Conservation (phyloP, 1,140 invertebrate species). For the Goniozus legneri region DNA sequence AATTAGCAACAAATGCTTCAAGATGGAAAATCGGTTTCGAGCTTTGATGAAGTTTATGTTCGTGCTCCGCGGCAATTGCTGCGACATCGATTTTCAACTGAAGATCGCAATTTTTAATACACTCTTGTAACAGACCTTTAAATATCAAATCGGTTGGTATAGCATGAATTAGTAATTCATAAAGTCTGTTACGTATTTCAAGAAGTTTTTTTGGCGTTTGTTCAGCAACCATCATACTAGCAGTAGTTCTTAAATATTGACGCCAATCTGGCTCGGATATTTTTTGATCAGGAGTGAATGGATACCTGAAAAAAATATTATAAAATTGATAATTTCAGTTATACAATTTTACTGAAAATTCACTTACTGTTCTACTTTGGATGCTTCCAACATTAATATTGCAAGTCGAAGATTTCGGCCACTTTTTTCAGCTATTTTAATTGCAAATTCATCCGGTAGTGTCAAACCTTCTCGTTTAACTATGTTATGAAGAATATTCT, state of each 20-base stretch:
- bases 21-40: conserved; percentile 96
- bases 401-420: conserved; percentile 91
- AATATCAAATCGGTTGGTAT: conserved; percentile 95
- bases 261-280: conserved; percentile 93
- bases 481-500: conserved; percentile 62
- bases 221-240: conserved; percentile 81
- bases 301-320: conserved; percentile 59
- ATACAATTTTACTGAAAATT: neutral
- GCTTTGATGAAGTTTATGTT: conserved; percentile 85
- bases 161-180: conserved; percentile 90
- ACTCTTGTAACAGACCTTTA: conserved; percentile 78
- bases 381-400: conserved; percentile 90
- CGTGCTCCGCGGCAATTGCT: conserved; percentile 80
- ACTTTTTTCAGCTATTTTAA: conserved; percentile 75
- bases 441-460: conserved; percentile 75
- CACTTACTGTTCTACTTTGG: conserved; percentile 81
- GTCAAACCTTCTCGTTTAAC: conserved; percentile 83
- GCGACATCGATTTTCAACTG: conserved; percentile 83
- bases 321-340: neutral
- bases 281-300: conserved; percentile 78
- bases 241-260: conserved; percentile 82
- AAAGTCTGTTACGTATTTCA: conserved; percentile 83
- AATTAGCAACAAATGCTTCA: conserved; percentile 94
- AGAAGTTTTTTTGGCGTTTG: conserved; percentile 82
- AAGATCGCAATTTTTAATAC: conserved; percentile 87